A percentile compares a stretch with the other conserved stretches of the same genome.
Conservation (phyloP, 2,888 invertebrate genomes). For the Epsilonema sp. region DNA sequence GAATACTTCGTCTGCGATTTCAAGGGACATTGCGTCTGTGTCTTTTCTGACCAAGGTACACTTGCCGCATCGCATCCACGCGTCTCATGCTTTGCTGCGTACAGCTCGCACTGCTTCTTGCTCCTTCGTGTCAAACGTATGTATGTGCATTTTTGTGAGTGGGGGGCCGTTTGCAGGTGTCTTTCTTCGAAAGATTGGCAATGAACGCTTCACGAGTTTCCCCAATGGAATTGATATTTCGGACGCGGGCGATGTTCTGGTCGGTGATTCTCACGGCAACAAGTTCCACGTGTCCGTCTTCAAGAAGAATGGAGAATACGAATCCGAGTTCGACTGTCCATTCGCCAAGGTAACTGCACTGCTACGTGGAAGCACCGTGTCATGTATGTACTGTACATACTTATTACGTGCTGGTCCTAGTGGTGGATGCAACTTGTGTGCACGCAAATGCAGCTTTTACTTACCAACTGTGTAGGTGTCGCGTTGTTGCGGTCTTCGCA, state of each 20-base stretch:
- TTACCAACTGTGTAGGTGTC: conserved; percentile 57
- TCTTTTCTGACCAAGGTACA: conserved; percentile 6
- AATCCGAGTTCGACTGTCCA: conserved; percentile 86
- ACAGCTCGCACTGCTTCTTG: too few species aligned
- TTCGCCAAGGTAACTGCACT: conserved; percentile 72
- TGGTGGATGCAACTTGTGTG: too few species aligned
- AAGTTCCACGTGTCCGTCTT: conserved; percentile 91
- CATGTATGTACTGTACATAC: too few species aligned
- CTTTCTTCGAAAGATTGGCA: conserved; percentile 80
- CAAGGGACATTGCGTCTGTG: conserved; percentile 46
- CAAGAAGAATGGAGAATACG: conserved; percentile 38
- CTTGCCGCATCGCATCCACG: neutral
- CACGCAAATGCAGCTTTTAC: too few species aligned
- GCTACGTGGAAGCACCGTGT: too few species aligned
- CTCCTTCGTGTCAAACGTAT: neutral
- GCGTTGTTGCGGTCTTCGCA: conserved; percentile 88
- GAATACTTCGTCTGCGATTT: conserved; percentile 85
- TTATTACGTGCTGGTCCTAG: too few species aligned
- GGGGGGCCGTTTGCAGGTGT: neutral
- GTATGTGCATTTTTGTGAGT: neutral
- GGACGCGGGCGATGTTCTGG: conserved; percentile 82
- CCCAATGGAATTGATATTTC: conserved; percentile 95
- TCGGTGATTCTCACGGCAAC: conserved; percentile 91
- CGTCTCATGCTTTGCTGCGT: too few species aligned
- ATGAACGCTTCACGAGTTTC: conserved; percentile 83